Evolutionary conservation across 2,797 vertebrate species (phyloP).

Genomic region (Chromis chromis): DNA sequence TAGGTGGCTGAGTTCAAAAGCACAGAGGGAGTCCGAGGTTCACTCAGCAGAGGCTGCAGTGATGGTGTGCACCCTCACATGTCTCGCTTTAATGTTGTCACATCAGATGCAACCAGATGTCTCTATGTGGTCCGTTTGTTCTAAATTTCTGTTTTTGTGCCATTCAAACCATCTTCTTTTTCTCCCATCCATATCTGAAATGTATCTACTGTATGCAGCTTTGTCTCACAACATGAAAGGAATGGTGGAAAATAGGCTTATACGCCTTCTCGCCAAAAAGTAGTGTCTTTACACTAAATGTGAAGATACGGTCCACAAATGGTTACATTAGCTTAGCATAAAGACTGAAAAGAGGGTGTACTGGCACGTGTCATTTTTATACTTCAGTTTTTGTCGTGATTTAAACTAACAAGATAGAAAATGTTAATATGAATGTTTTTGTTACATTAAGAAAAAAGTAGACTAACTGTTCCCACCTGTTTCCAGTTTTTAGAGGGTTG

Average conservation of each 20-base stretch:
- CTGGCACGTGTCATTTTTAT: too few species aligned
- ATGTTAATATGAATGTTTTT: too few species aligned
- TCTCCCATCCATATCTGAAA: background rate
- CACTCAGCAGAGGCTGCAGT: slow-evolving; percentile 24
- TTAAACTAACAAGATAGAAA: too few species aligned
- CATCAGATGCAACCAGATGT: slow-evolving; percentile 62
- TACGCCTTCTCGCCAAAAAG: background rate
- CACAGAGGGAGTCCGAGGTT: slow-evolving; percentile 34
- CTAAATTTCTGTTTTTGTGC: slow-evolving; percentile 16
- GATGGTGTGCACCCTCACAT: slow-evolving; percentile 25
- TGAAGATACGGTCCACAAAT: background rate
- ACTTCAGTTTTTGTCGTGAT: too few species aligned
- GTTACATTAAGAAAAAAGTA: too few species aligned
- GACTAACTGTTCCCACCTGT: too few species aligned
- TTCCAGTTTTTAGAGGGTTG: too few species aligned
- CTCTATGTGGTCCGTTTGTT: slow-evolving; percentile 39
- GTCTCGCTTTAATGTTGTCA: slow-evolving; percentile 48
- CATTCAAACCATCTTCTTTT: slow-evolving; percentile 19
- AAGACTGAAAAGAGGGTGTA: background rate
- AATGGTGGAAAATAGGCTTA: background rate
- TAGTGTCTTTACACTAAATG: background rate
- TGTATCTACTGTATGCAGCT: background rate
- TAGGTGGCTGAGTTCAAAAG: slow-evolving; percentile 54
- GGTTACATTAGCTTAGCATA: background rate
- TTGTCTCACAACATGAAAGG: slow-evolving; percentile 1